Conservation (phyloP, 2,888 invertebrate species). For the Macrosiphum euphorbiae region DNA sequence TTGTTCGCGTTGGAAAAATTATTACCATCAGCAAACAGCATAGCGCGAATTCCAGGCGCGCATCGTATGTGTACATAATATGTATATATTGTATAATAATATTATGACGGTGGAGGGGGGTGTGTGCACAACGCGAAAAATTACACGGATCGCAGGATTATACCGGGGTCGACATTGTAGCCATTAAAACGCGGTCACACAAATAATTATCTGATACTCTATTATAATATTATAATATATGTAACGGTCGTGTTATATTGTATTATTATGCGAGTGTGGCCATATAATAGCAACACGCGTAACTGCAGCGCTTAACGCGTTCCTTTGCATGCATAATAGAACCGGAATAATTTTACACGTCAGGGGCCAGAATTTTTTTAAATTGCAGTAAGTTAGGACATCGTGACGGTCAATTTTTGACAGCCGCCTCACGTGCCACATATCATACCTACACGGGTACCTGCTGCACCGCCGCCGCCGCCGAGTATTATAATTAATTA, state of each 20-base stretch:
- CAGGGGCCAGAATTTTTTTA: background rate
- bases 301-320: background rate
- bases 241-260: background rate
- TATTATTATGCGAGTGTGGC: background rate
- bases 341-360: slow-evolving; percentile 14
- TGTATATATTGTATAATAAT: background rate
- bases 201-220: slow-evolving; percentile 36
- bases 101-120: background rate
- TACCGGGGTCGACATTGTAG: slow-evolving; percentile 18
- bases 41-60: background rate
- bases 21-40: background rate
- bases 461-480: background rate
- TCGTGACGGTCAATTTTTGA: no score
- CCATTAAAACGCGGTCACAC: slow-evolving; percentile 34
- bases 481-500: background rate
- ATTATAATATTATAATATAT: background rate
- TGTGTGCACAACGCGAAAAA: slow-evolving; percentile 14
- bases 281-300: background rate
- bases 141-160: slow-evolving; percentile 21
- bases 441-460: background rate
- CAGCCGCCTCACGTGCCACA: background rate
- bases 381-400: no score
- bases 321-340: background rate
- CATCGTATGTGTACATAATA: background rate
- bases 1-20: background rate